A percentile compares a stretch with the other conserved stretches of the same genome.
Evolutionary conservation across 2,888 invertebrate species (phyloP).

Genomic region (Crematogaster levior): DNA sequence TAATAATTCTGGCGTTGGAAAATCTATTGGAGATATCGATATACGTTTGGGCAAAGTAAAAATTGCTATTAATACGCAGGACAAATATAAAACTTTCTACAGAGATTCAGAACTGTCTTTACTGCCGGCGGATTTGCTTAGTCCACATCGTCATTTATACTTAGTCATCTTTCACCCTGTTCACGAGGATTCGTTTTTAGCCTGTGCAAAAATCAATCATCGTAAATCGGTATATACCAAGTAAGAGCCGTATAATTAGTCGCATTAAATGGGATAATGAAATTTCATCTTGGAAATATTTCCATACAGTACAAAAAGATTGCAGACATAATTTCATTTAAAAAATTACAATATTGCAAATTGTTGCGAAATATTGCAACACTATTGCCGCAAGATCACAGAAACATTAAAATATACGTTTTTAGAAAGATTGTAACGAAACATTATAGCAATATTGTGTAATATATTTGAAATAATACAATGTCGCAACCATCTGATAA

Average conservation of each 20-base stretch:
- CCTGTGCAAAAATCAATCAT: conserved; percentile 93
- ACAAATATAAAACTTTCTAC: conserved; percentile 88
- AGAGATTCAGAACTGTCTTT: conserved; percentile 91
- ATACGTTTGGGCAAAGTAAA: conserved; percentile 91
- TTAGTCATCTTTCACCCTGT: conserved; percentile 93
- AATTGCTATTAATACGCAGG: conserved; percentile 89
- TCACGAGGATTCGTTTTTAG: conserved; percentile 91
- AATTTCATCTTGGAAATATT: background rate
- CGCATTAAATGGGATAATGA: background rate
- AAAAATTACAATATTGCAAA: no score
- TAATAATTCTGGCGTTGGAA: conserved; percentile 89
- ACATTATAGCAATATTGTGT: no score
- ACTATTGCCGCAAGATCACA: no score
- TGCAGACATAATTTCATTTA: no score
- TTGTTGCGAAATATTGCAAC: no score
- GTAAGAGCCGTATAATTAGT: conserved; percentile 86
- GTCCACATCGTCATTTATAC: conserved; percentile 92
- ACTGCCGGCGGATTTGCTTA: conserved; percentile 91
- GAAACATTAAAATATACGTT: no score
- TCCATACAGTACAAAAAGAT: no score
- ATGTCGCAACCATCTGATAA: no score
- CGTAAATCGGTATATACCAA: conserved; percentile 89
- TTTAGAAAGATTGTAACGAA: no score
- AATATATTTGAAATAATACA: no score
- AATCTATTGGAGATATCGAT: conserved; percentile 93